Base-by-base conservation (phyloP, 2,797 vertebrate genomes). In the Acanthurus lineatus region DNA sequence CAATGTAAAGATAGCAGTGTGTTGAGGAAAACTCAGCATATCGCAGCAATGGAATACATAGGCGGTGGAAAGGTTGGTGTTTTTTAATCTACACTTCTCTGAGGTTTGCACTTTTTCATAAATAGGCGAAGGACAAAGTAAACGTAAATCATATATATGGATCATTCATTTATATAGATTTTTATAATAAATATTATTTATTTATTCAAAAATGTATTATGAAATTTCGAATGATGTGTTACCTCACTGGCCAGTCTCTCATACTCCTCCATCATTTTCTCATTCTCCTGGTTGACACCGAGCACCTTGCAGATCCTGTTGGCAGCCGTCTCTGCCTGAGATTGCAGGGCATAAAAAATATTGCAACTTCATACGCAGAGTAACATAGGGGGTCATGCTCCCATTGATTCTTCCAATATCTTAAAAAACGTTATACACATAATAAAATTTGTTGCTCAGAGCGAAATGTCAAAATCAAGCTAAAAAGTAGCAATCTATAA, bases 241-340 rank as follows among this genome's bases (percentile, higher is more conserved):
- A 99, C 98, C 97, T 99, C 97, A 93, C 98, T 99, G 83, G 98
- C 98, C 91, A 99, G 95, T 92, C 96, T 96, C 93, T 99, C 98
- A 86, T 99, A 99, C 76, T 99, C 98, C 94, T 97, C 98, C 98
- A 99, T 99, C 95, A 99, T 91, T 89, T 97, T 98, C 92, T 99
- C 98, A 90, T 99, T 99, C 93, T 99, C 98, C 93, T 99, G 98
- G 95, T 99, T 99, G 84, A 99, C 98, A 81, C 97, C 98, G 62
- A 99, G 95, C 79, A 99, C 96, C 93, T 99, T 99, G 91, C 97
- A 99, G 95, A 99, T 99, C 88, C 98, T 95, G 93, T 99, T 99
- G 88, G 98, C 98, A 67, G 98, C 98, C 5, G 98, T 99, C 95
- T 99, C 98, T 35, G 98, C 98, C 98, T 99, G 79, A 69, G 42